Evolutionary conservation across 1,140 invertebrate genomes (phyloP), one percentile per base, ranked within the genome.

Genomic region (Dufourea novaeangliae): DNA sequence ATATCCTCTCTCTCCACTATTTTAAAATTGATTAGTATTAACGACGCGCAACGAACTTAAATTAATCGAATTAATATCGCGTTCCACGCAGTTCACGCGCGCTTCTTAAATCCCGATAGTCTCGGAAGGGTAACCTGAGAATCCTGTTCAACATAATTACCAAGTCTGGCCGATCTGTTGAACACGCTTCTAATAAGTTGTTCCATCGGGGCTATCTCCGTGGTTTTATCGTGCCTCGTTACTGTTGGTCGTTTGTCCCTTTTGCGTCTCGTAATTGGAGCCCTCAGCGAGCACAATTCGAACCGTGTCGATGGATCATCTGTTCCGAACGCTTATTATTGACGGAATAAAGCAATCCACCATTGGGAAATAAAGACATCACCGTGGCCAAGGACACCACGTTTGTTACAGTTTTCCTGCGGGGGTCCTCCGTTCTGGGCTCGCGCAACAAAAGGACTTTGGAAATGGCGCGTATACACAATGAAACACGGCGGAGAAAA

Each of bases 331-430:
- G 3, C 25, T 56, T 56, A 25, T 20, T 54, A 11, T 10, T 44
- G 20, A 8, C 25, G 7, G 5, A 10, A 17, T 25, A 20, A 27
- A 37, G 8, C 7, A 29, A 25, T 20, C 44, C 14, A 17, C 22
- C 12, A 5, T 7, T 6, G 2, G 8, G 27, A n/a, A 37, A 39
- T 6, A 11, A 6, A 69, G 11, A 27, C 34, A 14, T 37, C 37
- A 7, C 34, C 29, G 57, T 7, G 4, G 20, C 46, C 14, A 56
- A 67, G 71, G 37, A 56, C 62, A 74, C 14, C 34, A 6, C 20
- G 50, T 67, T 41, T 39, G 62, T 74, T 74, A 74, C 34, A 64
- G 6, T 74, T 66, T 73, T 73, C 44, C 70, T 37, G 50, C 39
- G 2, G 14, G 56, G 12, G 46, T n/a, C 6, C 46, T 70, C 39